A percentile compares a stretch with the other conserved stretches of the same genome.
Evolutionary conservation across 2,797 vertebrate genomes (phyloP).

Genomic region (Sarcophilus harrisii): DNA sequence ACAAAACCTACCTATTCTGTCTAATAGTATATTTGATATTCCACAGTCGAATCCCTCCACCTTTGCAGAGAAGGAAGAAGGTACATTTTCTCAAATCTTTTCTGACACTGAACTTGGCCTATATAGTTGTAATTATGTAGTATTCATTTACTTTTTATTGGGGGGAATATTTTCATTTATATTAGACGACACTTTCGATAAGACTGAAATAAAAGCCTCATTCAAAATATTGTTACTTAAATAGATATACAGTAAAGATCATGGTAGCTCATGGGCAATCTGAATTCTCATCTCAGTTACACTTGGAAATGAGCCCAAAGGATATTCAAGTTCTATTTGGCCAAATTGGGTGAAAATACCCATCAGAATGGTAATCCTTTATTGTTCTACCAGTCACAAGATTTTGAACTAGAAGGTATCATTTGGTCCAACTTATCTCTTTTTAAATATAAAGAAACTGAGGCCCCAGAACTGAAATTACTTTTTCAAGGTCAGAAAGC

Average conservation of each 20-base stretch:
- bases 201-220: background rate
- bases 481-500: background rate
- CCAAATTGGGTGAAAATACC: background rate
- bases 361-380: background rate
- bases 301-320: background rate
- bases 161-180: background rate
- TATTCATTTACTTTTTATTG: background rate
- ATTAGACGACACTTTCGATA: background rate
- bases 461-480: background rate
- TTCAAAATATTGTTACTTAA: background rate
- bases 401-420: background rate
- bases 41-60: background rate
- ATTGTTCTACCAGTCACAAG: conserved; percentile 19
- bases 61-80: background rate
- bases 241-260: background rate
- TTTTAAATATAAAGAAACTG: background rate
- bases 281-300: background rate
- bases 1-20: background rate
- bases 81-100: background rate
- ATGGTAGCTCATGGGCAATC: background rate
- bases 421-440: background rate
- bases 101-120: background rate
- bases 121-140: background rate
- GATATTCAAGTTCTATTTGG: background rate
- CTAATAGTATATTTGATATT: background rate